A percentile compares a stretch with the other conserved stretches of the same genome.
These are phyloP conservation scores for Corythaeola cristata DNA, from an alignment of 2,113 vertebrate genomes.

Conservation along the genomic window DNA sequence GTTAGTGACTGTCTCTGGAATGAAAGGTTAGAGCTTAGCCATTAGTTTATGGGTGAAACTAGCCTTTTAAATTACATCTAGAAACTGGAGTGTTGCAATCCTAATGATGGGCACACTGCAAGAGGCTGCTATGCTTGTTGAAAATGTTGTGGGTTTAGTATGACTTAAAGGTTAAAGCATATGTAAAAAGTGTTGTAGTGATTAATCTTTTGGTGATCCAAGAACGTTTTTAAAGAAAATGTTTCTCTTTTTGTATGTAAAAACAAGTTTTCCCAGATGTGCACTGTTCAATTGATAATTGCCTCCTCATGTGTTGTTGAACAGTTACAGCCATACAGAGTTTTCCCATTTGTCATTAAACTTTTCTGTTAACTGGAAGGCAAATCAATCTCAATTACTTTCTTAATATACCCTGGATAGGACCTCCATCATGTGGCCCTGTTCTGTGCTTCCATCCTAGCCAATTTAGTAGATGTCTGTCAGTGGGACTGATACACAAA, in stretches of 20 bases:
- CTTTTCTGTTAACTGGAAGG: neutral
- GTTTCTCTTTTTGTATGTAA: neutral
- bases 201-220: neutral
- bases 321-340: neutral
- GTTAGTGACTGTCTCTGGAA: neutral
- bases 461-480: neutral
- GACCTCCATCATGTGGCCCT: neutral
- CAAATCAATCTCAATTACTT: neutral
- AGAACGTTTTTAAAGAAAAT: neutral
- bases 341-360: neutral
- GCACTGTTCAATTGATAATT: neutral
- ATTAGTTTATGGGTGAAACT: neutral
- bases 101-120: neutral
- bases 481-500: neutral
- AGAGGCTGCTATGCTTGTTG: neutral
- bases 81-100: neutral
- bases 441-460: neutral
- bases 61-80: neutral
- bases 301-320: neutral
- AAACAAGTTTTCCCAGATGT: neutral
- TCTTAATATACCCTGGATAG: neutral
- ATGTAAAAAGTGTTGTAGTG: neutral
- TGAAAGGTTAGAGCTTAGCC: neutral
- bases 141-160: neutral
- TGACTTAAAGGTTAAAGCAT: neutral